Evolutionary conservation across 1,140 invertebrate genomes (phyloP), one percentile per base, ranked within the genome.

Genomic region (Drosophila busckii): DNA sequence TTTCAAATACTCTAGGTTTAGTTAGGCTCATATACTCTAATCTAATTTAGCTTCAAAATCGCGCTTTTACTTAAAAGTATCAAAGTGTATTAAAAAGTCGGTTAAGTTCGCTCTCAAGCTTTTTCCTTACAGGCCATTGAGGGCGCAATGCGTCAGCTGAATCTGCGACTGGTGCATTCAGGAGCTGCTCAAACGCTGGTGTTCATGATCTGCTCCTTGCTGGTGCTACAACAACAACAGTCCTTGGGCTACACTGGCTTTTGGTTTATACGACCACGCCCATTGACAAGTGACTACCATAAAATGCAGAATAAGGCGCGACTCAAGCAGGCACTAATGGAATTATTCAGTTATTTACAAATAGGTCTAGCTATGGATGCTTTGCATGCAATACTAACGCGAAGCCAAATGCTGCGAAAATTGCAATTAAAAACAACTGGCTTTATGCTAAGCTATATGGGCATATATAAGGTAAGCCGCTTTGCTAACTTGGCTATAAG

Each of bases 211-310:
- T 61, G 48, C 13, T 75, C 70, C 2, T 3, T 69, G 12, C 12
- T 52, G 2, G 56, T 70, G 4, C 15, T 76, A 29, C 56, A 50
- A 1, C 26, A 45, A 1, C 70, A 76, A 15, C 52, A 75, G 23
- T 2, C n/a, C 0, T 3, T 6, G 4, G 25, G 17, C 0, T 75
- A 66, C 16, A 45, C 46, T 0, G 66, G 70, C 6, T 76, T 76
- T 28, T 76, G 71, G 71, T 76, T 76, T 19, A 76, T 75, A 1
- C 60, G 34, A 8, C 70, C 71, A 2, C 4, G 16, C 2, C 13
- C 8, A n/a, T 16, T 64, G 31, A 28, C 60, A 0, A 2, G 35
- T 13, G 41, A 73, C 19, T 45, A 38, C 5, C n/a, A 6, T 13
- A 0, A 40, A 73, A 9, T 28, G 49, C 41, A 8, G 35, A 1